A percentile compares a stretch with the other conserved stretches of the same genome.
These are phyloP conservation scores for Bos indicus DNA, from an alignment of 2,113 vertebrate genomes.

Conservation along the genomic window DNA sequence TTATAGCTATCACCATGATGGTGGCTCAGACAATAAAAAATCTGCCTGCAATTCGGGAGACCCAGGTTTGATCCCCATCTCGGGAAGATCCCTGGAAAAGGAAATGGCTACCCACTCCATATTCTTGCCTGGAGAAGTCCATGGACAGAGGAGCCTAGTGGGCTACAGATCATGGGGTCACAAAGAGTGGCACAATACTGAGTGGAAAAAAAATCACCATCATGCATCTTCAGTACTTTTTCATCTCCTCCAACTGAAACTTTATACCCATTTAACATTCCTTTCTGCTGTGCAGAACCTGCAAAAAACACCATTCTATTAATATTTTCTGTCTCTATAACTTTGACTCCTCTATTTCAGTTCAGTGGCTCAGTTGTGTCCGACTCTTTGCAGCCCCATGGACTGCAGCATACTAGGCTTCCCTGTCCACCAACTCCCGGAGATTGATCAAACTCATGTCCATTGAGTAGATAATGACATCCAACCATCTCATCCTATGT, in stretches of 20 bases:
- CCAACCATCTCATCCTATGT: not conserved
- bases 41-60: not conserved
- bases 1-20: too few species aligned
- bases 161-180: not conserved
- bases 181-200: not conserved
- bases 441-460: not conserved
- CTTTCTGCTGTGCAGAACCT: not conserved
- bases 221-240: not conserved
- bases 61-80: not conserved
- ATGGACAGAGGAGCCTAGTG: not conserved
- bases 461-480: not conserved
- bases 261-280: not conserved
- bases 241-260: not conserved
- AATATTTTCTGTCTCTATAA: not conserved
- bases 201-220: not conserved
- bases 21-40: not conserved
- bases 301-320: not conserved
- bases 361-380: not conserved
- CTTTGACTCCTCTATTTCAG: not conserved
- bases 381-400: not conserved
- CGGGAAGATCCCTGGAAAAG: not conserved
- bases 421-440: rapidly evolving
- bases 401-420: not conserved
- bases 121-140: not conserved
- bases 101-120: not conserved